Percentiles rank a stretch among this genome's conserved stretches.
Evolutionary conservation across 2,888 invertebrate genomes (phyloP).

Genomic region (Halocaridina rubra): DNA sequence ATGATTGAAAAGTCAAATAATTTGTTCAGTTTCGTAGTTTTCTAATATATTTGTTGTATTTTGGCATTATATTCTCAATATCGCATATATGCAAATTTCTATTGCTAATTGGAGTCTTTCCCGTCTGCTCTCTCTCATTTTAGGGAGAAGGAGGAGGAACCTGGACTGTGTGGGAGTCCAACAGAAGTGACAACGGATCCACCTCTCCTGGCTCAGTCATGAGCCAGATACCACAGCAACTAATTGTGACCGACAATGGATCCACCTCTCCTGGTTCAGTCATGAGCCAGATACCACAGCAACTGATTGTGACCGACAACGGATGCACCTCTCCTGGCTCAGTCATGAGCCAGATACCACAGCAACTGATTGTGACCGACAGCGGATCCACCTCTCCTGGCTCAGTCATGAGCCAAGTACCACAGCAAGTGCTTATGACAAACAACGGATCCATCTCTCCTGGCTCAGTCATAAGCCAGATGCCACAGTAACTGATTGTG

Average conservation of each 20-base stretch:
- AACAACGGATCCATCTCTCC: neutral
- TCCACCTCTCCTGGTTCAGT: slow-evolving; percentile 42
- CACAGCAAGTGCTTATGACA: neutral
- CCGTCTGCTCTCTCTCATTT: neutral
- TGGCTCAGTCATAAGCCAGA: neutral
- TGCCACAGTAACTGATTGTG: neutral
- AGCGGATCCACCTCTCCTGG: slow-evolving; percentile 44
- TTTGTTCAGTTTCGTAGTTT: no score
- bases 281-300: slow-evolving; percentile 20
- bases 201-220: slow-evolving; percentile 43
- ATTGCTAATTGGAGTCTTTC: no score
- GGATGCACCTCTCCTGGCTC: slow-evolving; percentile 44
- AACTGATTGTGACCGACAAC: slow-evolving; percentile 25
- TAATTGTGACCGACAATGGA: slow-evolving; percentile 36
- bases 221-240: slow-evolving; percentile 9
- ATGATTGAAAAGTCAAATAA: no score
- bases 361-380: slow-evolving; percentile 14
- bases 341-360: slow-evolving; percentile 30
- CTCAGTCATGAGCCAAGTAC: slow-evolving; percentile 35
- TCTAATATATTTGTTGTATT: no score
- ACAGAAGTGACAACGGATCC: slow-evolving; percentile 39
- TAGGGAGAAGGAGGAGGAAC: slow-evolving; percentile 44
- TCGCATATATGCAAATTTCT: no score
- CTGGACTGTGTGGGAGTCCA: slow-evolving; percentile 39
- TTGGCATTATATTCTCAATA: no score